These are phyloP conservation scores for Leontocebus nigricollis DNA, from an alignment of 2,797 vertebrate genomes.

Conservation along the genomic window DNA sequence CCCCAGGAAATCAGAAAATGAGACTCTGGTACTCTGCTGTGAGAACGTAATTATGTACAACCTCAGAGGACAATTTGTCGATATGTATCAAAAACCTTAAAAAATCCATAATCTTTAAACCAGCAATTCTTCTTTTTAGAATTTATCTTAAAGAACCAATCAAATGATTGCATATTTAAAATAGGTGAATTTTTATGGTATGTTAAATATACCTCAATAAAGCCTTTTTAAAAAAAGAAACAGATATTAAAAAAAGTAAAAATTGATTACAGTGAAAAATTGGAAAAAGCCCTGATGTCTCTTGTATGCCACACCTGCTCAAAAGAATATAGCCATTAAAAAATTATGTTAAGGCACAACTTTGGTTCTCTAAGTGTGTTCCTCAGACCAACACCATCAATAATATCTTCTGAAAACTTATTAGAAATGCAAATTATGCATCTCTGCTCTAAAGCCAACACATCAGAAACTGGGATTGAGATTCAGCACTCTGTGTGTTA, in stretches of 20 bases:
- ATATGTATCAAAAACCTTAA: neutral
- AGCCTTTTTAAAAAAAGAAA: neutral
- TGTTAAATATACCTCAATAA: neutral
- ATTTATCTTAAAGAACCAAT: conserved; percentile 10
- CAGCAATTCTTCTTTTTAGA: neutral
- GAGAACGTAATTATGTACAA: neutral
- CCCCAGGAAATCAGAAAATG: conserved; percentile 38
- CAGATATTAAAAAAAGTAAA: neutral
- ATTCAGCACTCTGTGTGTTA: neutral
- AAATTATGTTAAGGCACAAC: neutral
- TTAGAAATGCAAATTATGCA: neutral
- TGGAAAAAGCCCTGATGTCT: neutral
- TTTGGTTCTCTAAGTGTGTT: neutral
- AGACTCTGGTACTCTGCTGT: neutral
- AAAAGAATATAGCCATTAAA: neutral
- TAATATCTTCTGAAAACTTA: neutral
- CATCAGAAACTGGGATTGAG: neutral
- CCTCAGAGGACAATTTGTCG: neutral
- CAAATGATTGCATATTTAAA: neutral
- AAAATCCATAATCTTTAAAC: conserved; percentile 26
- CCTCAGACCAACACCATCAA: neutral
- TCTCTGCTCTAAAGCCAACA: neutral
- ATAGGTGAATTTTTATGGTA: neutral
- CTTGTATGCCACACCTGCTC: neutral
- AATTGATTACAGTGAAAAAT: neutral